phyloP scores from a whole-genome alignment of 2,888 invertebrate genomes.

The Ditylenchus weischeri region DNA sequence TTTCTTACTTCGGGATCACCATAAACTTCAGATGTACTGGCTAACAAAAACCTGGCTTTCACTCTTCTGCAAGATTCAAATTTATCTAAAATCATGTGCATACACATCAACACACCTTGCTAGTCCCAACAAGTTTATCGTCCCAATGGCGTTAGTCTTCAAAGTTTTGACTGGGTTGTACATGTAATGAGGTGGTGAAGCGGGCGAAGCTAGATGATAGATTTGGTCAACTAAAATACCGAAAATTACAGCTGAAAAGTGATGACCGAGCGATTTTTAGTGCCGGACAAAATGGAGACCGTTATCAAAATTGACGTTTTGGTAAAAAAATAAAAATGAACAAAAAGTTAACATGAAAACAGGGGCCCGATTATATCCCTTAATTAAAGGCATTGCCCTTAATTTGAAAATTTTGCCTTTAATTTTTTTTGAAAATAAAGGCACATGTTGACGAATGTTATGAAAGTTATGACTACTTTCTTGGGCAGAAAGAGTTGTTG shows the following conservation, averaged over 20 bases:
- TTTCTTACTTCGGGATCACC: constrained; percentile 79
- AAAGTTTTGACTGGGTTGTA: constrained; percentile 98
- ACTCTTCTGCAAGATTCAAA: constrained; percentile 41
- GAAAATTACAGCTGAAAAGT: neutral
- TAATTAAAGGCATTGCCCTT: too few species aligned
- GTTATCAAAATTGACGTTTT: too few species aligned
- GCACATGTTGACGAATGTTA: too few species aligned
- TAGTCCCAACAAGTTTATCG: constrained; percentile 64
- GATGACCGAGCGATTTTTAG: neutral
- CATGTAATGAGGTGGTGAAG: constrained; percentile 99
- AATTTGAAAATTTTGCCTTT: too few species aligned
- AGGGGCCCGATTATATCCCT: too few species aligned
- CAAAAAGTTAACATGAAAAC: too few species aligned
- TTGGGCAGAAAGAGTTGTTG: too few species aligned
- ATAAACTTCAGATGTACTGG: constrained; percentile 97
- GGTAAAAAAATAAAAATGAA: too few species aligned
- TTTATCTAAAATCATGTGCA: neutral
- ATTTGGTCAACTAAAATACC: constrained; percentile 68
- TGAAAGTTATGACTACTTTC: too few species aligned
- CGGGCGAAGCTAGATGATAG: constrained; percentile 96
- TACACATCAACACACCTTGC: constrained; percentile 39
- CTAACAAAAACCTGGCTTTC: constrained; percentile 66
- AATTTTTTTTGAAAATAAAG: too few species aligned
- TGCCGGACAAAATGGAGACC: neutral
- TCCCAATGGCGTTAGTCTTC: constrained; percentile 90